Percentiles rank a stretch among this genome's conserved stretches.
These are phyloP conservation scores for Camptogramma bilineatum DNA, from an alignment of 2,888 invertebrate genomes.

Conservation along the genomic window DNA sequence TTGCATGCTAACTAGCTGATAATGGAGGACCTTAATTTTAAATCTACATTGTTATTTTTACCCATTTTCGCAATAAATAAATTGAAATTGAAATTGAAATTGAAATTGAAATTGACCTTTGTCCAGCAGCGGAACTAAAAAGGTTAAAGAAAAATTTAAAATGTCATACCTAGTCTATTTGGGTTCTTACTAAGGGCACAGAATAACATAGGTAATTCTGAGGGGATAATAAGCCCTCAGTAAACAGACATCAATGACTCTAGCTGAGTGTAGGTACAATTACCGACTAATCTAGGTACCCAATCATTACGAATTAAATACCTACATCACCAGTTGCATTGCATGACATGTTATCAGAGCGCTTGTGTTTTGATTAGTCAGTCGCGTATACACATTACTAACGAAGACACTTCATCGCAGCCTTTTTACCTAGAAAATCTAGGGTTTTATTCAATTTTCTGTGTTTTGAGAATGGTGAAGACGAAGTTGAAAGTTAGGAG, in stretches of 20 bases:
- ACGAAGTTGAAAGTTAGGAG: conserved; percentile 68
- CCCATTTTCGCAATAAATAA: too few relatives aligned
- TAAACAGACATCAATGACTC: background rate
- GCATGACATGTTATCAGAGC: conserved; percentile 19
- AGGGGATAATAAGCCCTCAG: too few relatives aligned
- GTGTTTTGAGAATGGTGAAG: conserved; percentile 55
- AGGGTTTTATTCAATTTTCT: conserved; percentile 17
- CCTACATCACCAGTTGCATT: conserved; percentile 8
- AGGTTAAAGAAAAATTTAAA: too few relatives aligned
- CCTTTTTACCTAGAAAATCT: background rate
- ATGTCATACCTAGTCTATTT: too few relatives aligned
- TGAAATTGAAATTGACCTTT: too few relatives aligned
- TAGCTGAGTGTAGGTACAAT: background rate
- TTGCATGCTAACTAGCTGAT: too few relatives aligned
- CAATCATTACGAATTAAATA: conserved; percentile 11
- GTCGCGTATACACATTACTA: conserved; percentile 3
- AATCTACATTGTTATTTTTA: too few relatives aligned
- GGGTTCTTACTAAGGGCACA: too few relatives aligned
- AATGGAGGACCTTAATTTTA: too few relatives aligned
- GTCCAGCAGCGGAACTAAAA: too few relatives aligned
- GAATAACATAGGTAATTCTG: too few relatives aligned
- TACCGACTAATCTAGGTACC: conserved; percentile 4
- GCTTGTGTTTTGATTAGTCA: conserved; percentile 6
- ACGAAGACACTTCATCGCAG: background rate
- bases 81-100: too few relatives aligned